Percentiles rank a stretch among this genome's conserved stretches.
These are phyloP conservation scores for Brenthis hecate DNA, from an alignment of 2,888 invertebrate species.

Conservation along the genomic window DNA sequence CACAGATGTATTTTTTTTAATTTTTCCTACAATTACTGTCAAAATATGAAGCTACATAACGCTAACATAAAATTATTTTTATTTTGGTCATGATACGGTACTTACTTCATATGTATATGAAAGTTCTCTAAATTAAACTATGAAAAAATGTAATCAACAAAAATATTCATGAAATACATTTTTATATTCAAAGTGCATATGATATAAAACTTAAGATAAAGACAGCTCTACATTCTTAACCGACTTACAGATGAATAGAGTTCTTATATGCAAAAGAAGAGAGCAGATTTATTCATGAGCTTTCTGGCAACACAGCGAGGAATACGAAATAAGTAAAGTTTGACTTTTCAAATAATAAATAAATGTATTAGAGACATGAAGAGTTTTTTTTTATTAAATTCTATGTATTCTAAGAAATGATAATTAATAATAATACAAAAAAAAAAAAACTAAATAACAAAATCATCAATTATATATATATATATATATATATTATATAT, in stretches of 20 bases:
- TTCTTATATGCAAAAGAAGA: constrained; percentile 29
- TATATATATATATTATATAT: too few relatives aligned
- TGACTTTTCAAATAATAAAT: constrained; percentile 22
- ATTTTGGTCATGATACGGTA: too few relatives aligned
- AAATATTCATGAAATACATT: constrained; percentile 1
- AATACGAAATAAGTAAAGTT: constrained; percentile 33
- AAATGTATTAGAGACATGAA: constrained; percentile 17
- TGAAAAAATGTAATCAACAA: neutral
- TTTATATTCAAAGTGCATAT: constrained; percentile 19
- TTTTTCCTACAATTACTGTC: too few relatives aligned
- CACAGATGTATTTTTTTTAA: too few relatives aligned
- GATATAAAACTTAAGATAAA: constrained; percentile 22
- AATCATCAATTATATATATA: too few relatives aligned
- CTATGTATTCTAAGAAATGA: too few relatives aligned
- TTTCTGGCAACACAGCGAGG: constrained; percentile 32
- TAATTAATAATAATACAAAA: too few relatives aligned
- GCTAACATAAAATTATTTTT: too few relatives aligned
- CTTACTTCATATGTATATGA: too few relatives aligned
- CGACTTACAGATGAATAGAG: constrained; percentile 27
- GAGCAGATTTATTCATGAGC: constrained; percentile 34
- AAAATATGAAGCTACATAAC: too few relatives aligned
- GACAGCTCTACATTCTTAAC: constrained; percentile 20
- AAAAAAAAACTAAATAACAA: too few relatives aligned
- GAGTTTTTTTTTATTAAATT: neutral
- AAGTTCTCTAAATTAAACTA: neutral